These are phyloP conservation scores for Canis aureus DNA, from an alignment of 2,113 vertebrate genomes.

Conservation along the genomic window DNA sequence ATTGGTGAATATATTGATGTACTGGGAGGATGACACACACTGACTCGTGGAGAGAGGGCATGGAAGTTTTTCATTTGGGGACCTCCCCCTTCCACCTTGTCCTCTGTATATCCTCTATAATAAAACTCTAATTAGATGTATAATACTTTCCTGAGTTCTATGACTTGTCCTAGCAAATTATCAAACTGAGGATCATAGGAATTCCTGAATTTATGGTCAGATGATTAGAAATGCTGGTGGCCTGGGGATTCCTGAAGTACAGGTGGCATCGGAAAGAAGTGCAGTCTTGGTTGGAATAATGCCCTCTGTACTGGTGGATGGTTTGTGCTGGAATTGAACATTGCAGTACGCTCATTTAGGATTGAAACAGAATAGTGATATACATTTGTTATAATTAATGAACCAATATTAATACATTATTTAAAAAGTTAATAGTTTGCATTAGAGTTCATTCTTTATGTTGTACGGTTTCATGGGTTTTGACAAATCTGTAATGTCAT, in stretches of 20 bases:
- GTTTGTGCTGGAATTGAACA: not conserved
- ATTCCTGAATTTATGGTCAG: not conserved
- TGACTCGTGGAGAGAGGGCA: not conserved
- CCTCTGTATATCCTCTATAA: not conserved
- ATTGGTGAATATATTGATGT: not conserved
- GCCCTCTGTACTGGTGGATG: not conserved
- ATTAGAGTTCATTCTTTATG: not conserved
- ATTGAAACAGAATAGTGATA: not conserved
- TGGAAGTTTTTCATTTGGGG: not conserved
- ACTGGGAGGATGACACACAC: not conserved
- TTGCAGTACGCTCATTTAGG: not conserved
- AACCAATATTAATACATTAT: not conserved
- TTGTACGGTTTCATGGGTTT: not conserved
- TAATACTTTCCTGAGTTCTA: not conserved
- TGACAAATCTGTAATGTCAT: conserved; percentile 12
- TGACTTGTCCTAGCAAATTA: not conserved
- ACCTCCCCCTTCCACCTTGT: not conserved
- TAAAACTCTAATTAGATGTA: not conserved
- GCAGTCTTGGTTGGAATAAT: not conserved
- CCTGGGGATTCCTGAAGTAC: not conserved
- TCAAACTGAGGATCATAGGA: not conserved
- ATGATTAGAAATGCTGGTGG: not conserved
- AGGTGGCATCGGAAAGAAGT: not conserved
- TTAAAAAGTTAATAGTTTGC: not conserved
- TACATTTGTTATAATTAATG: not conserved